A percentile compares a stretch with the other conserved stretches of the same genome.
Conservation (phyloP, 2,888 invertebrate genomes). For the Incurvaria masculella region DNA sequence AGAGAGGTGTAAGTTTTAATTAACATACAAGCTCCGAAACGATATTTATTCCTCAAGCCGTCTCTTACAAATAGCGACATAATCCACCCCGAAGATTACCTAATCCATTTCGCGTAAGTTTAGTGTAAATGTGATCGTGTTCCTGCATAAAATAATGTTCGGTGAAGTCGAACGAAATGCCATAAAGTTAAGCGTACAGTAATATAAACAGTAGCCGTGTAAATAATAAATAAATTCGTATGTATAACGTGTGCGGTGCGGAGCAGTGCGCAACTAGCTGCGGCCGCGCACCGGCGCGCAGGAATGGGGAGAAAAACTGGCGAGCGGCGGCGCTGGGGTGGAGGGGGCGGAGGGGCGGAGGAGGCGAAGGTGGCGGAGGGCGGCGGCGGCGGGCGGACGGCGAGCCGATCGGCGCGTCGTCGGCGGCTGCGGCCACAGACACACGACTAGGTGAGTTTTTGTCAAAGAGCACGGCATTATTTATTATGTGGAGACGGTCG, state of each 20-base stretch:
- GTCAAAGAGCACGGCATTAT: constrained; percentile 55
- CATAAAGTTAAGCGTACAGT: constrained; percentile 55
- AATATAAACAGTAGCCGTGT: constrained; percentile 47
- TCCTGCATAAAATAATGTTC: constrained; percentile 51
- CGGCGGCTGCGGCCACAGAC: constrained; percentile 48
- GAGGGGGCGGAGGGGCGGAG: constrained; percentile 20
- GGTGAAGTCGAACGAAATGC: constrained; percentile 57
- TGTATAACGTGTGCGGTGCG: constrained; percentile 24
- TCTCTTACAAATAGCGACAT: background rate
- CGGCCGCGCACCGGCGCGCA: constrained; percentile 35
- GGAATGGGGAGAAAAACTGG: constrained; percentile 49
- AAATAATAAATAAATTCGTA: constrained; percentile 50
- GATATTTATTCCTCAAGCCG: background rate
- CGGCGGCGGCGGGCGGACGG: background rate
- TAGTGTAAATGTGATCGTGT: constrained; percentile 56
- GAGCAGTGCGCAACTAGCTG: background rate
- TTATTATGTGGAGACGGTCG: constrained; percentile 55
- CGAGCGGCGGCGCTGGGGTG: constrained; percentile 19
- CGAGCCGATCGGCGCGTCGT: constrained; percentile 24
- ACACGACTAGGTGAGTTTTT: constrained; percentile 57
- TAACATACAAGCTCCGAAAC: constrained; percentile 30
- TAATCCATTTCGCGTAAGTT: background rate
- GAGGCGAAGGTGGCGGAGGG: too few relatives aligned
- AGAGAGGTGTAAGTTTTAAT: constrained; percentile 49
- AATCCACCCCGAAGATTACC: background rate